Evolutionary conservation across 2,888 invertebrate species (phyloP).

Genomic region (Rhamnusium bicolor): DNA sequence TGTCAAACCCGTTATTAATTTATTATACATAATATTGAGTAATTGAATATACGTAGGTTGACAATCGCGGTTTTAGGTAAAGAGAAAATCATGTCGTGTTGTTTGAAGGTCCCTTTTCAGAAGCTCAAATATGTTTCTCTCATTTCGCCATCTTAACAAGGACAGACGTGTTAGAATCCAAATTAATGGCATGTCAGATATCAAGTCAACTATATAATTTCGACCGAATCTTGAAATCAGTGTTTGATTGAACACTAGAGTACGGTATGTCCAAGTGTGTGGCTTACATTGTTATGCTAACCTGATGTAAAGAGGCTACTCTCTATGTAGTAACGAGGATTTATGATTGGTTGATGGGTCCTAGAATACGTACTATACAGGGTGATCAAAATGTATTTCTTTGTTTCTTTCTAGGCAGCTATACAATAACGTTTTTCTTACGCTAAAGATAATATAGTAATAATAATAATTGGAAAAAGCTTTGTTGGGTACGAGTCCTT

Average conservation of each 20-base stretch:
- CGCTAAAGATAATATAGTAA: too few species aligned
- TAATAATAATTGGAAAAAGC: too few species aligned
- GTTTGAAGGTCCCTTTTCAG: neutral
- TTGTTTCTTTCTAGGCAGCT: too few species aligned
- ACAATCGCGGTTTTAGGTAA: neutral
- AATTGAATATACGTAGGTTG: too few species aligned
- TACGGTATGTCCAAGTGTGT: neutral
- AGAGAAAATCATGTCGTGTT: neutral
- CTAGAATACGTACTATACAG: neutral
- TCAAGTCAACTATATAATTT: neutral
- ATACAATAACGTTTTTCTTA: too few species aligned
- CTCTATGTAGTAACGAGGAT: neutral
- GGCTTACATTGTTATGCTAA: neutral
- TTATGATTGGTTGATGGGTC: neutral
- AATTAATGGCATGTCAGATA: neutral
- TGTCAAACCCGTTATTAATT: neutral
- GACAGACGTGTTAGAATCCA: neutral
- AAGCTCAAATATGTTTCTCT: neutral
- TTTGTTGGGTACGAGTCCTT: too few species aligned
- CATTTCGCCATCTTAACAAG: neutral
- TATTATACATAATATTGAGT: neutral
- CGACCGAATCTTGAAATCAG: neutral
- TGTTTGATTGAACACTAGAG: neutral
- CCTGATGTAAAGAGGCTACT: neutral
- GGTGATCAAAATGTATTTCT: neutral